Percentiles rank a stretch among this genome's conserved stretches.
These are phyloP conservation scores for Anhinga anhinga DNA, from an alignment of 2,113 vertebrate species.

Conservation along the genomic window DNA sequence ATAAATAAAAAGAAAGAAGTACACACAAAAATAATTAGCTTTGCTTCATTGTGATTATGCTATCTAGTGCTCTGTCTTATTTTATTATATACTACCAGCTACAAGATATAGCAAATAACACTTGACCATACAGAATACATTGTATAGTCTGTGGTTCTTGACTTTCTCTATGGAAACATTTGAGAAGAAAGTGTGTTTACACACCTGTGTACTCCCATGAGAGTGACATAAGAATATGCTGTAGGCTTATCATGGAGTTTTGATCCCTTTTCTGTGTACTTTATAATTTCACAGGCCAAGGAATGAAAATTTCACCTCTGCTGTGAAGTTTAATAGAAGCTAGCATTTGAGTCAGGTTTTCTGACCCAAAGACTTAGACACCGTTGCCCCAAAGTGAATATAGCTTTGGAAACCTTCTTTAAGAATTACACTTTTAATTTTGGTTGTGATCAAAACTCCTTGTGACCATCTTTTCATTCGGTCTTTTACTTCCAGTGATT, in stretches of 20 bases:
- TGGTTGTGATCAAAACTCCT: neutral
- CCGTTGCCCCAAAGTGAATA: neutral
- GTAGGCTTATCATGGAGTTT: neutral
- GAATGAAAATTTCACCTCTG: neutral
- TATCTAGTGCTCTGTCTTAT: neutral
- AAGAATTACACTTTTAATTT: neutral
- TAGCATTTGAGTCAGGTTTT: neutral
- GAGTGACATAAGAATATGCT: neutral
- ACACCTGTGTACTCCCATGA: neutral
- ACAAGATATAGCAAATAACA: neutral
- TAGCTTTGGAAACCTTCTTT: neutral
- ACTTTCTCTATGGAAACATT: neutral
- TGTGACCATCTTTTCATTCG: neutral
- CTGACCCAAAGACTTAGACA: neutral
- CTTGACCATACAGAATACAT: neutral
- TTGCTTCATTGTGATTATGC: neutral
- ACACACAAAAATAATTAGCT: neutral
- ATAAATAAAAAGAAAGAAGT: neutral
- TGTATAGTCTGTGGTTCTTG: neutral
- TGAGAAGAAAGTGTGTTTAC: neutral
- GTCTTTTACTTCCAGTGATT: neutral
- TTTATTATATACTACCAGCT: neutral
- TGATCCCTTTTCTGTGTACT: neutral
- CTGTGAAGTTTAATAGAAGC: neutral
- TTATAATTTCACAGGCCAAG: neutral